Base-by-base conservation (phyloP, 2,113 vertebrate genomes). In the Nyctibius bracteatus region DNA sequence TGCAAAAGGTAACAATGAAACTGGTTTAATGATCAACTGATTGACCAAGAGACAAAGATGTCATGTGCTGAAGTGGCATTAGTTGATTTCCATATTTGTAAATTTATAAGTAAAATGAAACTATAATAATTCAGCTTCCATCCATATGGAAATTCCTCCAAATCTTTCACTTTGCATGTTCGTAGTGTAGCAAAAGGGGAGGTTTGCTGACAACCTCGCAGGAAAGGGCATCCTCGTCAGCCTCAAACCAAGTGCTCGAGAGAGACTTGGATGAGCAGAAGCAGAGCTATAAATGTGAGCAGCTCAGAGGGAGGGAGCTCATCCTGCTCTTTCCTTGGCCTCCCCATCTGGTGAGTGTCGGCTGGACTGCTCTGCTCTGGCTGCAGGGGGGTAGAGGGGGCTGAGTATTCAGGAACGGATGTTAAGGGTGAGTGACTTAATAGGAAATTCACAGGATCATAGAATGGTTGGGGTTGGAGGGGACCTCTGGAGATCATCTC, bases 311-410 rank as follows among this genome's bases (percentile, higher is more conserved):
- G 27, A 11, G 11, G 23, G 31, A 18, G 8, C 3, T 57, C 1
- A 1, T 31, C n/a, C 12, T 65, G 37, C 6, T 74, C 31, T 41
- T n/a, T n/a, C 25, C 8, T 28, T 22, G 21, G n/a, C n/a, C 8
- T 27, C 30, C 21, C 9, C 2, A 14, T 23, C 9, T 31, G 30
- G 28, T 17, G 8, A 35, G 57, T 14, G 9, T n/a, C 2, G 0
- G 15, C 55, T 67, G n/a, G 20, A 8, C 33, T 16, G 46, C 51
- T 44, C 12, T 43, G 55, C 55, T 44, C 46, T 27, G 41, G 47
- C 41, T 57, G 31, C 37, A 51, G 24, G 65, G 55, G 70, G 27
- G 16, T 15, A 43, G 54, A 37, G 27, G 6, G 13, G 39, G 35
- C 33, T 63, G 57, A 57, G 44, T 46, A 21, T 46, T 35, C 63